phyloP scores from a whole-genome alignment of 2,888 invertebrate species.

The Scaptomyza flava region DNA sequence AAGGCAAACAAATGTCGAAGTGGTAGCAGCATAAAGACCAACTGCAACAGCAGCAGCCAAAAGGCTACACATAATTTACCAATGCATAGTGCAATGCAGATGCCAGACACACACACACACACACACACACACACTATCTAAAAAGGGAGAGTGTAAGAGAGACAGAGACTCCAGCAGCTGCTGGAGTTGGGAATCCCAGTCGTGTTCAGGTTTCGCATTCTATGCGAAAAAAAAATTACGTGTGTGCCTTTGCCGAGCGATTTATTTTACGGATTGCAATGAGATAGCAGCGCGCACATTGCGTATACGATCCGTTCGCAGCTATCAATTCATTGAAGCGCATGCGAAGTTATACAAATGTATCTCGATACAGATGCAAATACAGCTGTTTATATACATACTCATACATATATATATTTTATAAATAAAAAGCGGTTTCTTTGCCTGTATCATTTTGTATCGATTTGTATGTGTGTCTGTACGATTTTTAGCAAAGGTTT shows the following conservation, averaged over 20 bases:
- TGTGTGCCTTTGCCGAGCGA: conserved; percentile 58
- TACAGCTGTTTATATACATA: conserved; percentile 12
- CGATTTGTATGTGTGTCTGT: conserved; percentile 8
- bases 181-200: conserved; percentile 15
- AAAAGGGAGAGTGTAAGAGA: background rate
- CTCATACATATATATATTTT: conserved; percentile 5
- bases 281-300: conserved; percentile 52
- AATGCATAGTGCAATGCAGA: no score
- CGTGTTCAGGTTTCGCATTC: conserved; percentile 30
- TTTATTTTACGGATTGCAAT: conserved; percentile 66
- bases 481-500: conserved; percentile 39
- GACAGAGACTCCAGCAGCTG: background rate
- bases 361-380: conserved; percentile 39
- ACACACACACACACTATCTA: background rate
- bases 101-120: conserved; percentile 10
- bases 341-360: conserved; percentile 50
- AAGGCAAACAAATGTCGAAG: conserved; percentile 59
- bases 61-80: conserved; percentile 70
- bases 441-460: conserved; percentile 39
- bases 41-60: conserved; percentile 29
- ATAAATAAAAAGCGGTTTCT: conserved; percentile 40
- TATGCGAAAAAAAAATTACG: conserved; percentile 55
- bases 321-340: conserved; percentile 59
- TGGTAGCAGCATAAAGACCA: conserved; percentile 36
- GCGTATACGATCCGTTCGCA: conserved; percentile 64